Percentiles rank a stretch among this genome's conserved stretches.
Conservation (phyloP, 2,888 invertebrate species). For the Eudasyphora cyanicolor region DNA sequence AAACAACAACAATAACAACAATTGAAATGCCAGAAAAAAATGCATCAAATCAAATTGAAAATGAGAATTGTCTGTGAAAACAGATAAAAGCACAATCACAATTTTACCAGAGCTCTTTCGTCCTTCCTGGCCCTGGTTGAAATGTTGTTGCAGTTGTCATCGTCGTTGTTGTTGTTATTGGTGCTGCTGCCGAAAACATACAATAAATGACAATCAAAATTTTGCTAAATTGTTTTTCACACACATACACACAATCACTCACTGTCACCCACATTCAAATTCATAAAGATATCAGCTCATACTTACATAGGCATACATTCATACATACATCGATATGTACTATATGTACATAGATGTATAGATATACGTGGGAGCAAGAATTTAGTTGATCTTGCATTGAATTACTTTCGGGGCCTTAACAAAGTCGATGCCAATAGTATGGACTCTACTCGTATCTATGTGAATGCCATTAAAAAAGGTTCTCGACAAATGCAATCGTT, state of each 20-base stretch:
- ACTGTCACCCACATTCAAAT: too few relatives aligned
- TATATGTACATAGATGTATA: too few relatives aligned
- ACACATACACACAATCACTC: not conserved
- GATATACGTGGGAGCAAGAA: too few relatives aligned
- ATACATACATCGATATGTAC: not conserved
- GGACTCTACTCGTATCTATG: too few relatives aligned
- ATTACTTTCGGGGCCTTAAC: too few relatives aligned
- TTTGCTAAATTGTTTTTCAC: slow-evolving; percentile 59
- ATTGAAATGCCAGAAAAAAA: not conserved
- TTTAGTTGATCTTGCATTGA: too few relatives aligned
- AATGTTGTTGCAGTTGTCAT: not conserved
- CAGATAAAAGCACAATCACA: slow-evolving; percentile 31
- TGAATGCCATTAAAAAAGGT: too few relatives aligned
- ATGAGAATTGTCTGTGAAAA: slow-evolving; percentile 30
- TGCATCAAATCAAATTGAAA: slow-evolving; percentile 35
- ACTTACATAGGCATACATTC: not conserved
- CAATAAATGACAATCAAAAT: slow-evolving; percentile 59
- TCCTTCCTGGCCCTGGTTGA: not conserved
- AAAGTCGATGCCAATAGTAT: too few relatives aligned
- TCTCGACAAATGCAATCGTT: too few relatives aligned
- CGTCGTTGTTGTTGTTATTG: not conserved
- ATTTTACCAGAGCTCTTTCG: not conserved
- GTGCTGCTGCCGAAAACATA: slow-evolving; percentile 42
- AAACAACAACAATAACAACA: not conserved
- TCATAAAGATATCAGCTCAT: not conserved